Evolutionary conservation across 2,113 vertebrate genomes (phyloP).

Genomic region (Lophotis ruficrista): DNA sequence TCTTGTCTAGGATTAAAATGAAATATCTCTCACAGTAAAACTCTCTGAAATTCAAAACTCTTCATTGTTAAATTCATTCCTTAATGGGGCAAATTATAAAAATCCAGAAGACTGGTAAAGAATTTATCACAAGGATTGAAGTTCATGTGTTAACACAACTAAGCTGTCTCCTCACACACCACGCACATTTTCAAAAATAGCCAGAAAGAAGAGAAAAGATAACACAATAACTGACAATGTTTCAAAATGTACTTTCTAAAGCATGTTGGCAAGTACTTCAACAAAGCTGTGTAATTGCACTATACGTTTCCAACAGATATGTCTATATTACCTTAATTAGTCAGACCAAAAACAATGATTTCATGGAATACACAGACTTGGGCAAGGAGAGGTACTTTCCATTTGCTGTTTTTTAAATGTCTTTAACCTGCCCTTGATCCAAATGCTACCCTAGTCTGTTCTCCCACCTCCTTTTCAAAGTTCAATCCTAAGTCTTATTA

Average conservation of each 20-base stretch:
- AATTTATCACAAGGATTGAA: background rate
- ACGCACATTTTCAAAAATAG: constrained; percentile 10
- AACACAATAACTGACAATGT: background rate
- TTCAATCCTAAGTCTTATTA: background rate
- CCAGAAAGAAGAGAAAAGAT: constrained; percentile 24
- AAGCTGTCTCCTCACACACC: background rate
- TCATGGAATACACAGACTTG: background rate
- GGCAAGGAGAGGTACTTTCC: background rate
- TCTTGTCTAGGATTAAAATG: background rate
- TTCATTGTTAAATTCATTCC: background rate
- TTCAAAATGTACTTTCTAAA: constrained; percentile 37
- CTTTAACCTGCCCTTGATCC: background rate
- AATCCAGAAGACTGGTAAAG: background rate
- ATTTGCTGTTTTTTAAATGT: background rate
- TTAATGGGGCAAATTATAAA: background rate
- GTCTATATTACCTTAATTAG: background rate
- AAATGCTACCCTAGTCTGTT: background rate
- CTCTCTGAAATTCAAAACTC: background rate
- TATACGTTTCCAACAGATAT: constrained; percentile 17
- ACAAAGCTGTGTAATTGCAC: constrained; percentile 5
- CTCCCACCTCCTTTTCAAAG: background rate
- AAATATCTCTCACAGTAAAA: background rate
- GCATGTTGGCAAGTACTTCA: constrained; percentile 9
- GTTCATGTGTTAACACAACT: background rate
- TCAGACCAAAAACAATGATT: background rate